These are phyloP conservation scores for Himalopsyche phryganea DNA, from an alignment of 1,140 invertebrate species.

Conservation along the genomic window DNA sequence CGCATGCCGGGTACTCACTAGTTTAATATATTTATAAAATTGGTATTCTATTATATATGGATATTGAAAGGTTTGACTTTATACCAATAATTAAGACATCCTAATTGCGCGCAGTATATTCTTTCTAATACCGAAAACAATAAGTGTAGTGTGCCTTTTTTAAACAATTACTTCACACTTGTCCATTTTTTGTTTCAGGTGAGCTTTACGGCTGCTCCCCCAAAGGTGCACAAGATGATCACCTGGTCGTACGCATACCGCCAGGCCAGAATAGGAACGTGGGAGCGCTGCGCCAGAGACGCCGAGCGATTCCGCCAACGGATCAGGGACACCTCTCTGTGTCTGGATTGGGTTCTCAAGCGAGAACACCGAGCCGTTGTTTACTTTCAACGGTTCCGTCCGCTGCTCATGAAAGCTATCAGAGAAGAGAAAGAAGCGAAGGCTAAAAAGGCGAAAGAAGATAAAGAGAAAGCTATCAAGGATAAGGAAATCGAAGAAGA, in stretches of 20 bases:
- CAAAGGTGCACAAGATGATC: conserved; percentile 46
- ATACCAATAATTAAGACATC: no score
- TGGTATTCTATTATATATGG: no score
- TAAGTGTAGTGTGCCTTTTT: no score
- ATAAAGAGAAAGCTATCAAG: neutral
- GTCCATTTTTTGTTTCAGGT: conserved; percentile 38
- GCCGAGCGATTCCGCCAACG: conserved; percentile 45
- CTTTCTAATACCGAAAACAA: no score
- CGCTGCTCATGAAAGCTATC: conserved; percentile 48
- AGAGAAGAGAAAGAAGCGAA: conserved; percentile 42
- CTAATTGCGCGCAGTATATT: no score
- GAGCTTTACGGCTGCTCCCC: conserved; percentile 41
- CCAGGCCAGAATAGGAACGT: conserved; percentile 43
- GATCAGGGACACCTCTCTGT: conserved; percentile 47
- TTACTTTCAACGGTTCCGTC: conserved; percentile 50
- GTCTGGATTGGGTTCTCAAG: conserved; percentile 50
- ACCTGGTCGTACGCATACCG: conserved; percentile 48
- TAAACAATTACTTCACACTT: no score
- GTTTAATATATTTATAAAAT: no score
- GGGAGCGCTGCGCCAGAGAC: conserved; percentile 43
- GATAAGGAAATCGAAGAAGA: neutral
- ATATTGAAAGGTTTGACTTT: no score
- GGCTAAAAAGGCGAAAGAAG: conserved; percentile 33
- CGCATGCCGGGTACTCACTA: no score
- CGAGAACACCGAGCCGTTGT: conserved; percentile 44